Evolutionary conservation across 2,888 invertebrate genomes (phyloP), one percentile per base, ranked within the genome.

Genomic region (Strigamia transsilvanica): DNA sequence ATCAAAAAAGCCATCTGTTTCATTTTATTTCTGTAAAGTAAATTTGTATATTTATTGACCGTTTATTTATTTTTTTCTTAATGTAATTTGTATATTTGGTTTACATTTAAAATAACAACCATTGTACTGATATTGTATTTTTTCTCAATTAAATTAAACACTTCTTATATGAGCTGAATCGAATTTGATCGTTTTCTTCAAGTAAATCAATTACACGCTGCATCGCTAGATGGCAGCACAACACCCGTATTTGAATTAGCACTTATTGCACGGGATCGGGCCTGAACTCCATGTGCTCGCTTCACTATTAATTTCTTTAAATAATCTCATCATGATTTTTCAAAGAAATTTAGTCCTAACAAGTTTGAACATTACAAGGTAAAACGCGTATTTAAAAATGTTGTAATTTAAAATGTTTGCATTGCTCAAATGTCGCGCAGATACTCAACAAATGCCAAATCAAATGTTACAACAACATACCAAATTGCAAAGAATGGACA

Each of bases 31-130:
- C 15, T 73, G 73, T 73, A 73, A 73, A 73, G 27, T 32, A 27
- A 73, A n/a, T 66, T 32, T 73, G 73, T 73, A 73, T 73, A 73
- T 73, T 73, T 73, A 73, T 73, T 73, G 15, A 27, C n/a, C 23
- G 23, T 66, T 73, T 73, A 73, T 73, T 73, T 56, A 38, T 38
- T 38, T 38, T 34, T 27, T 27, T 27, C 27, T 73, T 32, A 66
- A 66, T 73, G 27, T 27, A 73, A 73, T 73, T 73, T 73, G 73
- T 73, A 73, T 73, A 73, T 73, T 73, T 73, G 13, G 73, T 61
- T 61, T 12, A 23, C 21, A n/a, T 56, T 56, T n/a, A 56, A 21
- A 56, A 38, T 38, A 38, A 38, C 18, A 51, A 51, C 15, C 18
- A 32, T 3, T 27, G 32, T 73, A 32, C 32, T 32, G 6, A 73